Conservation (phyloP, 2,888 invertebrate species). For the Stegana nigrithorax region DNA sequence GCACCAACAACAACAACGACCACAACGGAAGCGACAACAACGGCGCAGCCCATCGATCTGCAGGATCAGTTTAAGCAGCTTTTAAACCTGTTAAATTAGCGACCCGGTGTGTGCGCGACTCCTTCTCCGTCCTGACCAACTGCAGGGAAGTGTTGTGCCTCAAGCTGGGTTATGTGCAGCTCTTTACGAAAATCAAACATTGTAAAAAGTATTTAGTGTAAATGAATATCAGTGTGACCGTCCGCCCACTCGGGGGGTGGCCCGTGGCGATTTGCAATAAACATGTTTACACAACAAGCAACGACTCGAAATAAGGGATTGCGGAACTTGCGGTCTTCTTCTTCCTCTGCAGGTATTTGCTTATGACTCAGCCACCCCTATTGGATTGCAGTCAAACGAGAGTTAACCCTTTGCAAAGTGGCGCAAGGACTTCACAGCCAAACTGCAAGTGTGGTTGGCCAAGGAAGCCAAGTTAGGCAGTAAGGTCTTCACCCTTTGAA, state of each 20-base stretch:
- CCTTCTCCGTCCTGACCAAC: neutral
- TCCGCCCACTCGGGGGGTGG: neutral
- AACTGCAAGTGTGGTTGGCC: too few relatives aligned
- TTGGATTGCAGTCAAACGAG: too few relatives aligned
- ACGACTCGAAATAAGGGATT: too few relatives aligned
- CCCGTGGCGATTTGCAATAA: neutral
- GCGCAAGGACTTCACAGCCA: too few relatives aligned
- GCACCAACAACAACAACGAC: conserved; percentile 45
- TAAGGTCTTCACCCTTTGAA: too few relatives aligned
- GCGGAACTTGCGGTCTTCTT: too few relatives aligned
- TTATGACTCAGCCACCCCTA: too few relatives aligned
- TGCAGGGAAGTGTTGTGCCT: neutral
- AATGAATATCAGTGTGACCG: neutral
- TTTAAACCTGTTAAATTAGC: conserved; percentile 55
- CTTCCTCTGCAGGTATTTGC: too few relatives aligned
- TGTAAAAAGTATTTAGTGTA: neutral
- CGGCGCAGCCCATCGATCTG: conserved; percentile 34
- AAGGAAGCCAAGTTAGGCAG: too few relatives aligned
- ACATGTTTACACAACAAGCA: too few relatives aligned
- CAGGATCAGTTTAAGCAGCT: conserved; percentile 54
- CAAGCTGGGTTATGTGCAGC: neutral
- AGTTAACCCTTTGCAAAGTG: too few relatives aligned
- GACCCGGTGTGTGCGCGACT: conserved; percentile 7
- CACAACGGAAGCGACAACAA: conserved; percentile 35
- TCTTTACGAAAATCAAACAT: neutral